Evolutionary conservation across 2,888 invertebrate species (phyloP).

Genomic region (Athetis lepigone): DNA sequence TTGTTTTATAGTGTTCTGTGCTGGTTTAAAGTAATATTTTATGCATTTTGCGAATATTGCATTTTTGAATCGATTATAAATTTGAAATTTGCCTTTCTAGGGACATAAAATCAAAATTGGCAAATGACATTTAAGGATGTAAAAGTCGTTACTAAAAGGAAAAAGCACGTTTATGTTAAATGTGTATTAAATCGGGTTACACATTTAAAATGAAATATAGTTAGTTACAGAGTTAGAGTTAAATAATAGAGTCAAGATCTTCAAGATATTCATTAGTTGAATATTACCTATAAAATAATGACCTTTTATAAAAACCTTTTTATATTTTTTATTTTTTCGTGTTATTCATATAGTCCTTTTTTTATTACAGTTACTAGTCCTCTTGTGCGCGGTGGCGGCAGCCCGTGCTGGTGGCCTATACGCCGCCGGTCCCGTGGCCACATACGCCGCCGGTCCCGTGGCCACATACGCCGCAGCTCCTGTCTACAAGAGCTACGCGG

Average conservation of each 20-base stretch:
- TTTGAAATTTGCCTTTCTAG: neutral
- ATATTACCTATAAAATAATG: neutral
- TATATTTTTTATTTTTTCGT: neutral
- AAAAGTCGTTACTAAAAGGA: no score
- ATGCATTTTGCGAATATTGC: slow-evolving; percentile 4
- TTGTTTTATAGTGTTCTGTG: slow-evolving; percentile 58
- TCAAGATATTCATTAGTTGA: no score
- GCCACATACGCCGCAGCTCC: slow-evolving; percentile 67
- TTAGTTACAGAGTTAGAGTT: no score
- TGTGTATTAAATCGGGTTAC: no score
- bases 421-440: slow-evolving; percentile 63
- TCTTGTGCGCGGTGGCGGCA: slow-evolving; percentile 90
- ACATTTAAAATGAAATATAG: no score
- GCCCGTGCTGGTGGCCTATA: slow-evolving; percentile 89
- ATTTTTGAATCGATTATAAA: slow-evolving; percentile 6
- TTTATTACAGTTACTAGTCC: slow-evolving; percentile 85
- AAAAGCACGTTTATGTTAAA: no score
- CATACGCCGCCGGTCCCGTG: slow-evolving; percentile 68
- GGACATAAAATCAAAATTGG: neutral
- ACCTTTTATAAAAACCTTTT: neutral
- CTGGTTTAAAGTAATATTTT: slow-evolving; percentile 22
- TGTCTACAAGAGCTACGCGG: slow-evolving; percentile 72
- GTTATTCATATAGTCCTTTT: slow-evolving; percentile 18
- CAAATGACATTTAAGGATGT: neutral
- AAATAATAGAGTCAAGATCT: no score